These are phyloP conservation scores for Leptinotarsa texana DNA, from an alignment of 1,140 invertebrate genomes.

Conservation along the genomic window DNA sequence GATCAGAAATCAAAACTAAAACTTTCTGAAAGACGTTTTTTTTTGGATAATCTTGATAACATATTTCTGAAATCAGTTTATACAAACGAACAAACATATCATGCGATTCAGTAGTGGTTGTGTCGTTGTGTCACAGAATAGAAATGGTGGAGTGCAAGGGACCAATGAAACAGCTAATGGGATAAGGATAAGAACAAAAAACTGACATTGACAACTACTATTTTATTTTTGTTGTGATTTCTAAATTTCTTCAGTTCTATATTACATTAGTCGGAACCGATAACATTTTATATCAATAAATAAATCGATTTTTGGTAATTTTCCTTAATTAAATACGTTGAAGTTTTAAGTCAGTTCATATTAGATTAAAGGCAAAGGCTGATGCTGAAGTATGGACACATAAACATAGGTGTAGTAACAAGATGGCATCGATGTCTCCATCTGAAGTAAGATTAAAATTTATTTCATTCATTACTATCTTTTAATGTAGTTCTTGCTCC, in stretches of 20 bases:
- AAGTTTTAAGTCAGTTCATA: neutral
- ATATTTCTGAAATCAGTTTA: too few relatives aligned
- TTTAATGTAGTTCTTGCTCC: constrained; percentile 9
- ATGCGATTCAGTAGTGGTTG: too few relatives aligned
- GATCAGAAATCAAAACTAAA: too few relatives aligned
- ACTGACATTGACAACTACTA: constrained; percentile 23
- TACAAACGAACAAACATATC: too few relatives aligned
- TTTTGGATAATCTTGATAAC: too few relatives aligned
- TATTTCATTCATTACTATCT: too few relatives aligned
- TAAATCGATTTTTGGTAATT: neutral
- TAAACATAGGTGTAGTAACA: neutral
- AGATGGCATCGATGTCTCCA: constrained; percentile 53
- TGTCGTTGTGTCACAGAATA: too few relatives aligned
- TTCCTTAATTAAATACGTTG: neutral
- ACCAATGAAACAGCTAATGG: too few relatives aligned
- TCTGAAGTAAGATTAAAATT: constrained; percentile 50
- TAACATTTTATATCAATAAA: neutral
- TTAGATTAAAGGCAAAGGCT: neutral
- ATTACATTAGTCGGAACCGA: neutral
- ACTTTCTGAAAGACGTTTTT: too few relatives aligned
- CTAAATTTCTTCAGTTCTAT: constrained; percentile 15
- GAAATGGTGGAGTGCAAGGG: too few relatives aligned
- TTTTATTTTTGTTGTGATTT: constrained; percentile 20
- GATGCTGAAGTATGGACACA: neutral
- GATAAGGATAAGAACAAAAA: neutral